Evolutionary conservation across 2,888 invertebrate genomes (phyloP), one percentile per base, ranked within the genome.

Genomic region (Ethmia dodecea): DNA sequence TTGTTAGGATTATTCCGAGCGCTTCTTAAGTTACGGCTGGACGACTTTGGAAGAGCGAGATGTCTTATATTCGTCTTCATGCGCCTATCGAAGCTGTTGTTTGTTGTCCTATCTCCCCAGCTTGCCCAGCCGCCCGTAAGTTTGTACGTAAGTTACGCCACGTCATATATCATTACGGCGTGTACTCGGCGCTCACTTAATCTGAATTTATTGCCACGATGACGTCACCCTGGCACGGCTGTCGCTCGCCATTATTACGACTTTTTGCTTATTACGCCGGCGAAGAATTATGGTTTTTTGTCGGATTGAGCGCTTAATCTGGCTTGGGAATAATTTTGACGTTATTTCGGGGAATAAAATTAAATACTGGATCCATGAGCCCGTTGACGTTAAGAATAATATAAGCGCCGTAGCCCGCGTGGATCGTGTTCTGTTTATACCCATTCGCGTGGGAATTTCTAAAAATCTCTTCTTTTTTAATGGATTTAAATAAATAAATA

Each of bases 91-190:
- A n/a, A n/a, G n/a, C n/a, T n/a, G n/a, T n/a, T n/a, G n/a, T n/a
- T n/a, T n/a, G n/a, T 20, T 20, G 9, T 20, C 20, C 20, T 8
- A 20, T 9, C 9, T 20, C 3, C 20, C 8, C 8, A 20, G 3
- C n/a, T 20, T 20, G n/a, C 20, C 9, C 18, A 18, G 18, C 3
- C 2, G 20, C 20, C 9, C 20, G 20, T 5, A 20, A 20, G 20
- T 20, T 9, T 20, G 20, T 20, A 20, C 20, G 20, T 37, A 44
- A 40, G 41, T 49, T 42, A 40, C 29, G 36, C 37, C 39, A 40
- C 35, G 42, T 43, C 34, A 43, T 48, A 46, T 49, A 50, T 50
- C 48, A 50, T 49, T 45, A 43, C 37, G 34, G 31, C 35, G 37
- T 40, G 35, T 38, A 38, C 27, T 29, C 43, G 34, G n/a, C 38